Evolutionary conservation across 2,888 invertebrate genomes (phyloP), one percentile per base, ranked within the genome.

Genomic region (Catocala sponsa): DNA sequence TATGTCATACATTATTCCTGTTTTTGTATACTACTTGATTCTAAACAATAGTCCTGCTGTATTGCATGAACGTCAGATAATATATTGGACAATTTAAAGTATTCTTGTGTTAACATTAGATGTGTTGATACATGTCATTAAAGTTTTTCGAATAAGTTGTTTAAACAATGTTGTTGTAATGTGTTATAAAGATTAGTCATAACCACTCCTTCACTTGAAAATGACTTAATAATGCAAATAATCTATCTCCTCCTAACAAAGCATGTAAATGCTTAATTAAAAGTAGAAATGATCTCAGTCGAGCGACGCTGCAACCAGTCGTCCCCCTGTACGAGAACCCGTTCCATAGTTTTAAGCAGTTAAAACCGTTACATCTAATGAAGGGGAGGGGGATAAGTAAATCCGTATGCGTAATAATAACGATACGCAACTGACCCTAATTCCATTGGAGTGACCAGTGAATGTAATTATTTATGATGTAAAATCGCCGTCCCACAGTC

Each of bases 291-390:
- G 83, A 90, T 92, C 91, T 90, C 91, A 91, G 89, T 90, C 84
- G 81, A 87, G 80, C 79, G 83, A 79, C 85, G 76, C 75, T 85
- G 81, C 88, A 92, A 91, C 91, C 91, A 89, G 92, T 92, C 83
- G 78, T 82, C 81, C 89, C 94, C 93, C 90, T 86, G 87, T 85
- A 74, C 66, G 76, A 81, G 85, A 94, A 94, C 94, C 88, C 87
- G 94, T 94, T 94, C 91, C 80, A 91, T 92, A 92, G 94, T 94
- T 94, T 94, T 94, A 94, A 92, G 89, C 91, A 90, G 90, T 90
- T 88, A 91, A 91, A 94, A 93, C 94, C 94, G 94, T 94, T 94
- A 94, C 91, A 90, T 89, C 92, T 94, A 94, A 94, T 94, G 94
- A 94, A 90, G 89, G 93, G 94, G 92, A 90, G 92, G 87, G 89